Conservation (phyloP, 2,113 vertebrate species). For the Urocitellus parryii region DNA sequence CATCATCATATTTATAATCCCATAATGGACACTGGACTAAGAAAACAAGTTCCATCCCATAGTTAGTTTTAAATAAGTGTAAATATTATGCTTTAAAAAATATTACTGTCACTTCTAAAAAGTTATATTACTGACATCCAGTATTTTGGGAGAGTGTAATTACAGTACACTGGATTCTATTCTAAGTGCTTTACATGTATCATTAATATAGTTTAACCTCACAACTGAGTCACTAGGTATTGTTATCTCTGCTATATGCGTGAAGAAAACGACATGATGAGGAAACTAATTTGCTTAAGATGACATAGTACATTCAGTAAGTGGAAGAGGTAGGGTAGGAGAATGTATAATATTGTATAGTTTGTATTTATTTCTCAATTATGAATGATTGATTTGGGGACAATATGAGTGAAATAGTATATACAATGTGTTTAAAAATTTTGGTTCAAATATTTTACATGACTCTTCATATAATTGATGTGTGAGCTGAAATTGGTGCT, state of each 20-base stretch:
- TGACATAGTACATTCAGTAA: not conserved
- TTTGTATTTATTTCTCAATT: not conserved
- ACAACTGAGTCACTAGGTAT: not conserved
- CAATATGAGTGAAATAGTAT: not conserved
- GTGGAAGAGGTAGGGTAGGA: not conserved
- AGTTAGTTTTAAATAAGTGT: not conserved
- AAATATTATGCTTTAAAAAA: not conserved
- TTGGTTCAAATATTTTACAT: slow-evolving; percentile 3
- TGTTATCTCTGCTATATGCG: not conserved
- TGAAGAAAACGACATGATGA: not conserved
- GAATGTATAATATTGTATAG: not conserved
- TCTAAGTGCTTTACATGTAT: not conserved
- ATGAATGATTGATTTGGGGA: not conserved
- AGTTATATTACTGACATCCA: not conserved
- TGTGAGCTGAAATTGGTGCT: not conserved
- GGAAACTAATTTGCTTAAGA: not conserved
- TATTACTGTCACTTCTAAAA: not conserved
- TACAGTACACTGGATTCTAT: not conserved
- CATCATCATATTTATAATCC: not conserved
- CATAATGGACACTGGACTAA: not conserved
- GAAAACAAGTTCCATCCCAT: not conserved
- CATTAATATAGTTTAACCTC: not conserved
- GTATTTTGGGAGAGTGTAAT: not conserved
- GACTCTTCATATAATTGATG: not conserved
- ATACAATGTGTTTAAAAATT: not conserved